A percentile compares a stretch with the other conserved stretches of the same genome.
Conservation (phyloP, 2,113 vertebrate genomes). For the Cranoglanis bouderius region DNA sequence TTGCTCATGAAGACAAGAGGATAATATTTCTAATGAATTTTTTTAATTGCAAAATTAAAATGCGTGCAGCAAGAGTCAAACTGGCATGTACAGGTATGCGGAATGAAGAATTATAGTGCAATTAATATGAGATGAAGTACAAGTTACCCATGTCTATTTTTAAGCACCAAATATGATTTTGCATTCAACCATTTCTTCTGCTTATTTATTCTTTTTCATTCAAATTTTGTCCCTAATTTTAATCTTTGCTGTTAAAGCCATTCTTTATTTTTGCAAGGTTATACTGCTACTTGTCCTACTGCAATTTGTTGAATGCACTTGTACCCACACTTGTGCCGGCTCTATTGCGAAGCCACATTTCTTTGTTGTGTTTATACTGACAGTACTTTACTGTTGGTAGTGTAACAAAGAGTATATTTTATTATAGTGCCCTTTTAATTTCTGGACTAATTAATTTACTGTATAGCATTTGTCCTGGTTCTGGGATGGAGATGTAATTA, state of each 20-base stretch:
- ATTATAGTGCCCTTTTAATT: neutral
- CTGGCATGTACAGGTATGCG: neutral
- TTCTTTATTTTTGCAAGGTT: neutral
- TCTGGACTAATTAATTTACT: neutral
- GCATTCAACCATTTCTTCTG: neutral
- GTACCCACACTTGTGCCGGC: neutral
- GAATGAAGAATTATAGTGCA: neutral
- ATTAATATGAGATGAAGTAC: neutral
- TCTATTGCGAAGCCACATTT: neutral
- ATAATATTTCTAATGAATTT: conserved; percentile 10
- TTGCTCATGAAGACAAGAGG: neutral
- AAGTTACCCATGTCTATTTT: neutral
- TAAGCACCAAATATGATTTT: neutral
- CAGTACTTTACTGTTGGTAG: neutral
- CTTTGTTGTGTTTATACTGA: neutral
- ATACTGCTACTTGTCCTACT: neutral
- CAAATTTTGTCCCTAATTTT: neutral
- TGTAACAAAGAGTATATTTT: neutral
- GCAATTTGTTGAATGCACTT: neutral
- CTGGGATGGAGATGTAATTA: neutral
- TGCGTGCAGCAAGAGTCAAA: neutral
- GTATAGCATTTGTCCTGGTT: neutral
- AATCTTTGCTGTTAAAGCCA: neutral
- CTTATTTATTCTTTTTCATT: neutral
- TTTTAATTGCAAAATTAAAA: neutral